These are phyloP conservation scores for Polypedilum vanderplanki DNA, from an alignment of 1,140 invertebrate genomes.

Conservation along the genomic window DNA sequence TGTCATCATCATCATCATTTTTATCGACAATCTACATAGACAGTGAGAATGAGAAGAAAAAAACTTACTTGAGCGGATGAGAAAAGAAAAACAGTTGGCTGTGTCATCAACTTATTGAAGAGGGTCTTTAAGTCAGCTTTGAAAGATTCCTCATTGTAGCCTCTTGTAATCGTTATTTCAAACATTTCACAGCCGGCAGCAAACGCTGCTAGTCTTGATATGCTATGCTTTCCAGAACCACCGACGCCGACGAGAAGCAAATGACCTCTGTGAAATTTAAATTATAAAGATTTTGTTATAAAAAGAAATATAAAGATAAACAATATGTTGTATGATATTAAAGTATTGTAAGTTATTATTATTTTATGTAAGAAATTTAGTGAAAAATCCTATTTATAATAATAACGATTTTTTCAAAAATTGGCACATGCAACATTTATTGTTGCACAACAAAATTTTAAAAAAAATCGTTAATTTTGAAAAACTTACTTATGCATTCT, in stretches of 20 bases:
- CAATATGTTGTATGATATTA: no score
- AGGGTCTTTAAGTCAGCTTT: slow-evolving; percentile 78
- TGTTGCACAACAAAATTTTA: background rate
- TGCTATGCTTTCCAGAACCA: slow-evolving; percentile 73
- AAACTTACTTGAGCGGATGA: slow-evolving; percentile 62
- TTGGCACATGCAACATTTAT: background rate
- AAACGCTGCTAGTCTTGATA: slow-evolving; percentile 63
- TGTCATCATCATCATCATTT: no score
- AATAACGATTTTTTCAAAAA: background rate
- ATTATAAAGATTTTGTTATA: background rate
- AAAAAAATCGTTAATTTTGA: no score
- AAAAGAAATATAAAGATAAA: no score
- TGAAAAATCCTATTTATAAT: no score
- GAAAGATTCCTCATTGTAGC: slow-evolving; percentile 74
- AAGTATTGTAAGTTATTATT: no score
- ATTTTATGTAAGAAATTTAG: no score
- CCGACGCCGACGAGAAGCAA: slow-evolving; percentile 77
- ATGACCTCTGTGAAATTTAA: slow-evolving; percentile 53
- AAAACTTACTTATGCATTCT: slow-evolving; percentile 55
- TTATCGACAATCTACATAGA: no score
- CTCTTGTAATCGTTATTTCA: slow-evolving; percentile 71
- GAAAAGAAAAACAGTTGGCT: slow-evolving; percentile 75
- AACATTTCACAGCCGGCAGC: slow-evolving; percentile 75
- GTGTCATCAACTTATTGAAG: slow-evolving; percentile 59
- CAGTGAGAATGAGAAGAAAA: background rate